A percentile compares a stretch with the other conserved stretches of the same genome.
Conservation (phyloP, 2,797 vertebrate genomes). For the Galagoides demidoff region DNA sequence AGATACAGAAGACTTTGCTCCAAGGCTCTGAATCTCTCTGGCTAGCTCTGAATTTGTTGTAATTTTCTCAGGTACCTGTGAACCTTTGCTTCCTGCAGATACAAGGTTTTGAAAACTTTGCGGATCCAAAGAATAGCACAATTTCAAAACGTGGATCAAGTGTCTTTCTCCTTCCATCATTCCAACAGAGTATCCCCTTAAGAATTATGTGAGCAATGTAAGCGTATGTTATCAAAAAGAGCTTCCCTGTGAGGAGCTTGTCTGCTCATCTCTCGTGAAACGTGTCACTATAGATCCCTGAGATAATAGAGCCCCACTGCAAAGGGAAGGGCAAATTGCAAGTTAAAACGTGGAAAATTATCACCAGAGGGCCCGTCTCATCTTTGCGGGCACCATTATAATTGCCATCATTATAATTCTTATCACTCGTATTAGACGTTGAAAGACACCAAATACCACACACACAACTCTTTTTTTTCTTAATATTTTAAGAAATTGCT, state of each 20-base stretch:
- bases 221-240: not conserved
- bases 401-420: not conserved
- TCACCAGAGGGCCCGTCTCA: not conserved
- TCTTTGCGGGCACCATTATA: not conserved
- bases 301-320: not conserved
- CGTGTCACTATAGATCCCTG: not conserved
- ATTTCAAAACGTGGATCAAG: not conserved
- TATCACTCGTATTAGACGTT: not conserved
- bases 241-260: not conserved
- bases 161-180: constrained; percentile 1
- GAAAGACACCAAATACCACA: not conserved
- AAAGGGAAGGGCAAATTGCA: not conserved
- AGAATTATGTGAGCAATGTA: not conserved
- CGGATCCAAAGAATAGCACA: not conserved
- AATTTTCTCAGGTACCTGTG: not conserved
- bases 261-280: not conserved
- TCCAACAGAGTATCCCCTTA: not conserved
- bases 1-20: not conserved
- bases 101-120: constrained; percentile 54
- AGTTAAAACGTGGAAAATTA: not conserved
- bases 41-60: not conserved
- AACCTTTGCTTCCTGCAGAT: constrained; percentile 47
- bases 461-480: not conserved
- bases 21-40: not conserved
- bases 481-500: too few relatives aligned